Conservation (phyloP, 2,113 vertebrate species). For the Hypomesus transpacificus region DNA sequence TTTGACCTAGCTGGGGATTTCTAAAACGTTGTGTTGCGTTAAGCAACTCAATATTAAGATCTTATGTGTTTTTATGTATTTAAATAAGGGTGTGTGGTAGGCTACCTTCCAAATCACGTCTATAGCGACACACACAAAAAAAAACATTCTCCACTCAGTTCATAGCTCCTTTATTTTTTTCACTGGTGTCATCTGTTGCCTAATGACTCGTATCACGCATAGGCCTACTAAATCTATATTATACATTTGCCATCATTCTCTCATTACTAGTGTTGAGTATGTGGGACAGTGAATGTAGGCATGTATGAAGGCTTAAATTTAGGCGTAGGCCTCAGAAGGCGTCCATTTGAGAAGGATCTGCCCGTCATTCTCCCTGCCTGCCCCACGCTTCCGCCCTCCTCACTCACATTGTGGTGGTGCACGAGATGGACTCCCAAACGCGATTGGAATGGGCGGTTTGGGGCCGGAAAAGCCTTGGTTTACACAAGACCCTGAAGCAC, state of each 20-base stretch:
- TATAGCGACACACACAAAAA: neutral
- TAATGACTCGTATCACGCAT: constrained; percentile 17
- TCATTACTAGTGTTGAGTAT: constrained; percentile 9
- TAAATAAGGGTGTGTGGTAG: neutral
- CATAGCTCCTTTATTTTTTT: neutral
- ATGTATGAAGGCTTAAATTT: constrained; percentile 31
- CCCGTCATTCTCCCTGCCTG: constrained; percentile 55
- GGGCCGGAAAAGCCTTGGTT: constrained; percentile 39
- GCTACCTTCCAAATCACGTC: neutral
- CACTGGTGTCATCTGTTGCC: neutral
- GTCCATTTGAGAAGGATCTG: constrained; percentile 71
- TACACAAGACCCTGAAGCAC: constrained; percentile 1
- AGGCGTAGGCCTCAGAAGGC: constrained; percentile 60
- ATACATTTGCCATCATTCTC: constrained; percentile 1
- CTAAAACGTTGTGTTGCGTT: neutral
- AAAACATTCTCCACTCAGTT: neutral
- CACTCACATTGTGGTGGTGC: constrained; percentile 61
- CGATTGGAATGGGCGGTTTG: constrained; percentile 52
- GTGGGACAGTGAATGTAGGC: constrained; percentile 13
- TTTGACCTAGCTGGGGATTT: too few relatives aligned
- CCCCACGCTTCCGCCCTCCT: constrained; percentile 67
- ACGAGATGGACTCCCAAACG: constrained; percentile 65
- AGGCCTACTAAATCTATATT: neutral
- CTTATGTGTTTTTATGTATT: neutral
- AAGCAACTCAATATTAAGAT: neutral